phyloP scores from a whole-genome alignment of 2,797 vertebrate species.

The Ciconia nigra region DNA sequence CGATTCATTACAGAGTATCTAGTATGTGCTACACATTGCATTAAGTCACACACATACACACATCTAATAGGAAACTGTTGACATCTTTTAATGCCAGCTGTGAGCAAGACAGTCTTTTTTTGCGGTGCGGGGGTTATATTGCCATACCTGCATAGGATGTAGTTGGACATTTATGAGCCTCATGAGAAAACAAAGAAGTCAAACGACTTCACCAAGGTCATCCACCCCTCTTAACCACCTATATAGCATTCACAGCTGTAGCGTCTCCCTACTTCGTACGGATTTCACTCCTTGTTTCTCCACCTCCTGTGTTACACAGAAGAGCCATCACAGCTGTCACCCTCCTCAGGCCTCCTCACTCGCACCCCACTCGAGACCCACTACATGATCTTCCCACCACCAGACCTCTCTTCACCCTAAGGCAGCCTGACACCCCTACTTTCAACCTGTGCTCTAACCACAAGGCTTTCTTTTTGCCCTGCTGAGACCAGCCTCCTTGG shows the following conservation, averaged over 20 bases:
- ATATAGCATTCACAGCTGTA: neutral
- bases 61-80: neutral
- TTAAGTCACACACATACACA: neutral
- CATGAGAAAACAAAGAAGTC: neutral
- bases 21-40: neutral
- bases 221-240: neutral
- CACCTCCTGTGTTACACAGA: neutral
- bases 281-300: neutral
- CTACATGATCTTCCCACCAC: neutral
- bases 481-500: neutral
- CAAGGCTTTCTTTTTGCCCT: neutral
- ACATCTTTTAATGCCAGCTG: neutral
- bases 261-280: rapidly evolving
- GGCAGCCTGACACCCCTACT: neutral
- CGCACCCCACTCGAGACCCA: neutral
- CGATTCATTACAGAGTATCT: neutral
- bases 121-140: neutral
- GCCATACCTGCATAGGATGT: rapidly evolving
- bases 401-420: neutral
- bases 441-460: neutral
- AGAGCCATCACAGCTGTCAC: neutral
- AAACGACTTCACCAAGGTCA: neutral
- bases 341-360: neutral
- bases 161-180: neutral
- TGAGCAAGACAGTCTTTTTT: neutral